These are phyloP conservation scores for Colistium nudipinnis DNA, from an alignment of 2,113 vertebrate species.

Conservation along the genomic window DNA sequence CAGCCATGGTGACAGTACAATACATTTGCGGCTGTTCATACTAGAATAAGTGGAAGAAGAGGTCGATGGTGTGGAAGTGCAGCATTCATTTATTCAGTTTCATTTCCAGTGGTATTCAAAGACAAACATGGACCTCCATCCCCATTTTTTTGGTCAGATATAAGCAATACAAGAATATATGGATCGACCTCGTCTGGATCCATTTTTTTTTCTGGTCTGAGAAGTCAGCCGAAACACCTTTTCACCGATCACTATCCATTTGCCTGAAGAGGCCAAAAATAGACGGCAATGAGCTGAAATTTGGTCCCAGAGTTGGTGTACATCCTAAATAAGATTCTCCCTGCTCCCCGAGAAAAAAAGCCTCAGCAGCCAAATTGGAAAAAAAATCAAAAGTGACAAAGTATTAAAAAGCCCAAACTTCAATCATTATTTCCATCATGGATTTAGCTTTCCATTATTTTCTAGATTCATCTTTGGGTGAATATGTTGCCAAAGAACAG, in stretches of 20 bases:
- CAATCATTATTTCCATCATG: neutral
- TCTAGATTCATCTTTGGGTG: neutral
- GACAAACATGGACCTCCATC: no score
- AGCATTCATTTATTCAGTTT: no score
- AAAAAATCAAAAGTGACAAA: conserved; percentile 18
- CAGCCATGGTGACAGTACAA: conserved; percentile 5
- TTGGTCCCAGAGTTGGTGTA: conserved; percentile 12
- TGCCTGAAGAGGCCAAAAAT: neutral
- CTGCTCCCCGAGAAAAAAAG: neutral
- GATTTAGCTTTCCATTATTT: neutral
- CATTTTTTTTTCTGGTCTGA: no score
- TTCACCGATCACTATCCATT: neutral
- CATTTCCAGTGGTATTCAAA: no score
- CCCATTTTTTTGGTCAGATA: no score
- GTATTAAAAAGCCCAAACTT: conserved; percentile 2
- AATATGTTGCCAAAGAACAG: neutral
- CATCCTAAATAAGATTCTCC: neutral
- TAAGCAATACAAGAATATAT: neutral
- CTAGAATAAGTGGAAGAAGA: no score
- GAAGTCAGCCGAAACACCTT: neutral
- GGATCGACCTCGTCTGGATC: no score
- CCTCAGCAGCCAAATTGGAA: neutral
- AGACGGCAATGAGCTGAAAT: neutral
- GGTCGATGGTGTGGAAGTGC: no score
- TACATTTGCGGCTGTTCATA: neutral